Conservation (phyloP, 2,888 invertebrate genomes). For the Homarus gammarus region DNA sequence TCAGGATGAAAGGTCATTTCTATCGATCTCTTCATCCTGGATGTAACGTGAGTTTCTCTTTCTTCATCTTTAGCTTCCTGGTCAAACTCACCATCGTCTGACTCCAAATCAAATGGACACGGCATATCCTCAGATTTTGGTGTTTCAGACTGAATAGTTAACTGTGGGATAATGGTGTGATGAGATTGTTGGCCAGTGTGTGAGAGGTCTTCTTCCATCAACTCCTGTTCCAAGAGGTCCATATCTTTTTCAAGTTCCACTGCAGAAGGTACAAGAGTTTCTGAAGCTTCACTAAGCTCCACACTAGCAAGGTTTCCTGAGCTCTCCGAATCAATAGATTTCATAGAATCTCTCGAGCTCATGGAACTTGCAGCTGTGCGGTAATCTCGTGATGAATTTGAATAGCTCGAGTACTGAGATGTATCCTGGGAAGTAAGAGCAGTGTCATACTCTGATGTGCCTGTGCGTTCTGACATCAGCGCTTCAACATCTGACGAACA, state of each 20-base stretch:
- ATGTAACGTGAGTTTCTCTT: conserved; percentile 78
- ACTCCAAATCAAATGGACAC: conserved; percentile 70
- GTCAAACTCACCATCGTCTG: conserved; percentile 78
- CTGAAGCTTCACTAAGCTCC: conserved; percentile 92
- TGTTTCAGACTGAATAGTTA: conserved; percentile 73
- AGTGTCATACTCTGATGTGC: conserved; percentile 89
- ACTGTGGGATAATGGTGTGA: conserved; percentile 69
- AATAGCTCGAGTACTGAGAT: conserved; percentile 80
- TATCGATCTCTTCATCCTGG: conserved; percentile 91
- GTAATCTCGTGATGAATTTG: conserved; percentile 90
- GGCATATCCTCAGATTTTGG: conserved; percentile 75
- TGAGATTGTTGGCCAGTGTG: conserved; percentile 35
- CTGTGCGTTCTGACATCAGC: conserved; percentile 81
- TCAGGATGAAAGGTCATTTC: conserved; percentile 92
- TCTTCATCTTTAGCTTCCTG: conserved; percentile 77
- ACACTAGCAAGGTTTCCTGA: conserved; percentile 93
- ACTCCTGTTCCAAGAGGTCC: conserved; percentile 74
- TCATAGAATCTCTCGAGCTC: conserved; percentile 93
- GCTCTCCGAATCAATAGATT: conserved; percentile 92
- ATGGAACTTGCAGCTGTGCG: conserved; percentile 92
- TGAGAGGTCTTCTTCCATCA: conserved; percentile 65
- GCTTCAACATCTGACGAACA: conserved; percentile 92
- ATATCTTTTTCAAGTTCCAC: conserved; percentile 86
- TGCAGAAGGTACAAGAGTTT: conserved; percentile 94
- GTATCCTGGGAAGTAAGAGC: conserved; percentile 89